A percentile compares a stretch with the other conserved stretches of the same genome.
Conservation (phyloP, 2,888 invertebrate genomes). For the Lamellibrachia columna region DNA sequence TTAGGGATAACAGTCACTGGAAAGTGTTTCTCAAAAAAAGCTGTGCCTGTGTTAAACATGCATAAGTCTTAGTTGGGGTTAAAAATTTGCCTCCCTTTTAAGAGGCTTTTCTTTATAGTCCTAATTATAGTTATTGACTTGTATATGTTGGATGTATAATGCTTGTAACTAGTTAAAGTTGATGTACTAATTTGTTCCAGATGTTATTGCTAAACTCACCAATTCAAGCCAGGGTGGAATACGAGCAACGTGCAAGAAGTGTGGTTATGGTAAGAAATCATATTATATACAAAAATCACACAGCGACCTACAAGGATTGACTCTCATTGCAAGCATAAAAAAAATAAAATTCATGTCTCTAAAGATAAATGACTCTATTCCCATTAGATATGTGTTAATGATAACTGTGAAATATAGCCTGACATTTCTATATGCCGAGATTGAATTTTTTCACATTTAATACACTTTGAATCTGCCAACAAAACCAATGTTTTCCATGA, state of each 20-base stretch:
- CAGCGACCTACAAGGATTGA: neutral
- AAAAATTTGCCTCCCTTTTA: no score
- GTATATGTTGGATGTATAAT: no score
- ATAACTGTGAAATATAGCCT: neutral
- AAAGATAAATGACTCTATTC: neutral
- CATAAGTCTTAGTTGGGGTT: no score
- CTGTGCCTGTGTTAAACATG: no score
- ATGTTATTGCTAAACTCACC: slow-evolving; percentile 31
- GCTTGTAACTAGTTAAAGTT: neutral
- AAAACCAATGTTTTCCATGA: neutral
- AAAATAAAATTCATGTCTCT: neutral
- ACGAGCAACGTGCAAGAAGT: slow-evolving; percentile 31
- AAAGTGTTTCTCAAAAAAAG: no score
- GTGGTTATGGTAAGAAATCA: slow-evolving; percentile 18
- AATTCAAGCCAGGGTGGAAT: slow-evolving; percentile 22
- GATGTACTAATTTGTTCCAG: slow-evolving; percentile 20
- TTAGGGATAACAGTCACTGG: no score
- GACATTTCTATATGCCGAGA: neutral
- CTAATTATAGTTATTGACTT: no score
- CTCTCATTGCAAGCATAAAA: no score
- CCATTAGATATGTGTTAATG: neutral
- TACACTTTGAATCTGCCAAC: neutral
- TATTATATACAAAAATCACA: neutral
- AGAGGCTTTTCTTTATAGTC: no score
- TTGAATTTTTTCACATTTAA: neutral